Base-by-base conservation (phyloP, 2,888 invertebrate genomes). In the Pollenia angustigena region DNA sequence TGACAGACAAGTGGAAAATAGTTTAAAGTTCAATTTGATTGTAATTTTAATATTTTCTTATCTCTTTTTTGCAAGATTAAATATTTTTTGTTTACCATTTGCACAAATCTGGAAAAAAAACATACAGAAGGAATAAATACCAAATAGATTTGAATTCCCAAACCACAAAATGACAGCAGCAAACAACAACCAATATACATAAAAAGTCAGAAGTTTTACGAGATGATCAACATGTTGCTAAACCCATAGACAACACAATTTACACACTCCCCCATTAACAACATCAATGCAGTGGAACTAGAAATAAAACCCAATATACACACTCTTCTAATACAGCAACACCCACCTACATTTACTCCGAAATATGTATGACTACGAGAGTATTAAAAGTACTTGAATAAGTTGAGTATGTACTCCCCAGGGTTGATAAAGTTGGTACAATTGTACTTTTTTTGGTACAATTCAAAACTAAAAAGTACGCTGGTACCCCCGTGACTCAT, bases 201-300 rank as follows among this genome's bases (percentile, higher is more conserved):
- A 44, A 16, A 52, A n/a, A 74, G 50, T 69, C n/a, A 72, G 18
- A 76, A 76, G 16, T 81, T 80, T 64, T 54, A 56, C 18, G 58
- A 81, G 74, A 56, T 18, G 66, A 78, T 72, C 87, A 87, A 84
- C 87, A 87, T 81, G 84, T 84, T 84, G 81, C 84, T 69, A 68
- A 78, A 62, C 68, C 87, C 81, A 87, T 78, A 78, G 81, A 87
- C 83, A 87, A 72, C 64, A 75, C 74, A 80, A 72, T 78, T 66
- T 81, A 56, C 81, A 72, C 81, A 81, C 66, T 64, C 66, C 32
- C 16, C 32, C 40, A 23, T 23, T 10, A 48, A 40, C 54, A 16
- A 54, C 52, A 14, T 0, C 46, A 46, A 23, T 18, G 16, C 10
- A 62, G 42, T 32, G 6, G 6, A 32, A 32, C 23, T 10, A 69